A percentile compares a stretch with the other conserved stretches of the same genome.
These are phyloP conservation scores for Pleuronectes platessa DNA, from an alignment of 2,113 vertebrate species.

Conservation along the genomic window DNA sequence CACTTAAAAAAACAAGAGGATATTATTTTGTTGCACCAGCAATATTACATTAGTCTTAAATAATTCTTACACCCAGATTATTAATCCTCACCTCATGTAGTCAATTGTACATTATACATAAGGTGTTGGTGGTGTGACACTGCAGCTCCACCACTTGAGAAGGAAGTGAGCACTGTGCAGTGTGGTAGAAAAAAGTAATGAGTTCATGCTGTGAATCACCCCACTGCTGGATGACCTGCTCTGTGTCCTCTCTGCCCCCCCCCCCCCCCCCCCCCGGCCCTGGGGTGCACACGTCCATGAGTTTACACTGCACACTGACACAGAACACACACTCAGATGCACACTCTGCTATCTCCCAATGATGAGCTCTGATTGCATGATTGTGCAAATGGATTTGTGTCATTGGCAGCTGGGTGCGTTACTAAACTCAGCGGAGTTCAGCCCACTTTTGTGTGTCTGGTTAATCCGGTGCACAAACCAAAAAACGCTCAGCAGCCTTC, in stretches of 20 bases:
- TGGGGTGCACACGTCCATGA: neutral
- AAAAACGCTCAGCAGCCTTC: neutral
- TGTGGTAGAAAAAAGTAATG: slow-evolving; percentile 7
- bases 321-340: slow-evolving; percentile 7
- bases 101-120: neutral
- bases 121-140: slow-evolving; percentile 13
- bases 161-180: neutral
- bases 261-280: neutral
- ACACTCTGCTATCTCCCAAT: neutral
- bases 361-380: slow-evolving; percentile 20
- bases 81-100: neutral
- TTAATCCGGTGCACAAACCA: slow-evolving; percentile 21
- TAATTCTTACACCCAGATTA: too few relatives aligned
- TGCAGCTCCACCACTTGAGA: neutral
- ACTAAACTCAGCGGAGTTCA: slow-evolving; percentile 1
- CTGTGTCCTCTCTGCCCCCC: neutral
- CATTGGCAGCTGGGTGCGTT: slow-evolving; percentile 34
- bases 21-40: too few relatives aligned
- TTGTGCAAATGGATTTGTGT: slow-evolving; percentile 48
- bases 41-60: too few relatives aligned
- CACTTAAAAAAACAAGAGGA: too few relatives aligned
- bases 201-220: slow-evolving; percentile 20
- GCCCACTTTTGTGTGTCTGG: slow-evolving; percentile 1
- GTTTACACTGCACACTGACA: neutral
- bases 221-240: slow-evolving; percentile 3